Percentiles rank a stretch among this genome's conserved stretches.
Conservation (phyloP, 2,113 vertebrate genomes). For the Indicator maculatus region DNA sequence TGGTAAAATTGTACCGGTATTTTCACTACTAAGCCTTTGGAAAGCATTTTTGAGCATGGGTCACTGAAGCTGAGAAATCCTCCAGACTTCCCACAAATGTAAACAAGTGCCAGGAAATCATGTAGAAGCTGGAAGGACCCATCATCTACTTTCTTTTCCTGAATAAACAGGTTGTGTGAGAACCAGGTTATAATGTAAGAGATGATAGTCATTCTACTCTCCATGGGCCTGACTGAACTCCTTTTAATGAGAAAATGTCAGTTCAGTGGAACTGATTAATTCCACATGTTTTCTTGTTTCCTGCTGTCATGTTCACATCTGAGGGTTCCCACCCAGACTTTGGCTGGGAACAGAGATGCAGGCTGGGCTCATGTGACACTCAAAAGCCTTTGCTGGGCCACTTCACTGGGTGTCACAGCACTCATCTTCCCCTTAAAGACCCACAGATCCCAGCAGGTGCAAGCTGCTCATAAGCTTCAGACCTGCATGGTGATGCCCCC, state of each 20-base stretch:
- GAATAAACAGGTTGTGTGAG: slow-evolving; percentile 26
- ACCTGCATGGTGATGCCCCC: rapidly evolving
- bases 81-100: background rate
- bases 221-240: background rate
- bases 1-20: background rate
- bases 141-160: background rate
- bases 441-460: rapidly evolving
- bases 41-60: background rate
- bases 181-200: slow-evolving; percentile 18
- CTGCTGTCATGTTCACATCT: background rate
- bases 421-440: rapidly evolving
- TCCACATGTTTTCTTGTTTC: slow-evolving; percentile 18
- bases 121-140: background rate
- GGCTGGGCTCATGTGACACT: background rate
- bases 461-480: rapidly evolving
- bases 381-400: rapidly evolving
- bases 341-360: background rate
- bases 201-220: background rate
- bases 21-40: background rate
- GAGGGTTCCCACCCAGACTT: background rate
- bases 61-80: background rate
- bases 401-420: rapidly evolving
- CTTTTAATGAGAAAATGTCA: slow-evolving; percentile 36
- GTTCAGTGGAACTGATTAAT: slow-evolving; percentile 14
- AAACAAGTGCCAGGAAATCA: slow-evolving; percentile 18